Percentiles rank a stretch among this genome's conserved stretches.
Evolutionary conservation across 1,140 invertebrate genomes (phyloP).

Genomic region (Carcinoscorpius rotundicauda): DNA sequence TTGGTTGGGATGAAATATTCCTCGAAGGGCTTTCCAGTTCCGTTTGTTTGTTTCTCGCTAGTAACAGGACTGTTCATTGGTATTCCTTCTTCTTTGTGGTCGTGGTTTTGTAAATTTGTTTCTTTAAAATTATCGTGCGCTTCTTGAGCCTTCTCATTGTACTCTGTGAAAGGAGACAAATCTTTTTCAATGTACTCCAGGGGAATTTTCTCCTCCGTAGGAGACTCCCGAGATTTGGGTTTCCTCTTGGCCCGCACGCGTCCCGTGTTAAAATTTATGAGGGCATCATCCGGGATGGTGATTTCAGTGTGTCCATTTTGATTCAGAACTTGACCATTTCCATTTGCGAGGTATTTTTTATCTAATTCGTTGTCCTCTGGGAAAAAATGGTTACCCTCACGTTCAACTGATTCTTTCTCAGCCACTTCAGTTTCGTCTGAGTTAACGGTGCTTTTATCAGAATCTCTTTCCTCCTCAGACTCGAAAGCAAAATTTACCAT

Average conservation of each 20-base stretch:
- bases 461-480: too few relatives aligned
- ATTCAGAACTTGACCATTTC: too few relatives aligned
- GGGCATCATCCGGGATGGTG: background rate
- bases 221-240: slow-evolving; percentile 22
- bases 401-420: too few relatives aligned
- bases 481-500: too few relatives aligned
- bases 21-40: background rate
- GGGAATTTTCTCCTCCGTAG: slow-evolving; percentile 10
- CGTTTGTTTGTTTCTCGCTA: background rate
- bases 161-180: background rate
- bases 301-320: background rate
- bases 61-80: background rate
- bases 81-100: background rate
- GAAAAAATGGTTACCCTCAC: too few relatives aligned
- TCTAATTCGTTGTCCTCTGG: too few relatives aligned
- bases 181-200: background rate
- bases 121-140: background rate
- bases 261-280: background rate
- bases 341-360: too few relatives aligned
- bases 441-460: too few relatives aligned
- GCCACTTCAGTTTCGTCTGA: too few relatives aligned
- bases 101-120: background rate
- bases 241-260: background rate
- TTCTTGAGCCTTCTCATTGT: background rate
- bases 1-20: slow-evolving; percentile 1